Conservation (phyloP, 2,113 vertebrate genomes). For the Noctilio leporinus region DNA sequence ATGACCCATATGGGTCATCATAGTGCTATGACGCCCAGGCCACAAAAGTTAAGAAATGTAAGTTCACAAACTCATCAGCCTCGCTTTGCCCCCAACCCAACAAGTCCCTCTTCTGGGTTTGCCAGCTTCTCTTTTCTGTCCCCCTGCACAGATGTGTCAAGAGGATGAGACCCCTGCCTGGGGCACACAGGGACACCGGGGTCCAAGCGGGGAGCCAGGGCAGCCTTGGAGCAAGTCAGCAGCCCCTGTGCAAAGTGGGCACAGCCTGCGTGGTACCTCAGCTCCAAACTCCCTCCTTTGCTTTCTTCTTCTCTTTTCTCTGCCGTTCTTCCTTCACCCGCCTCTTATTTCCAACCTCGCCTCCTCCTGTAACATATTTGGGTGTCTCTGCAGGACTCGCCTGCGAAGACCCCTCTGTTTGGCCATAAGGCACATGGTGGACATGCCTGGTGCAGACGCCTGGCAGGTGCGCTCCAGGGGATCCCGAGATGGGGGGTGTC, state of each 20-base stretch:
- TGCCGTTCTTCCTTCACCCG: background rate
- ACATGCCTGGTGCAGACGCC: fast-evolving
- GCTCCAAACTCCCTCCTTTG: background rate
- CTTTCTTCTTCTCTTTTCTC: background rate
- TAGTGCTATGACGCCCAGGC: background rate
- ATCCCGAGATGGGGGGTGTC: background rate
- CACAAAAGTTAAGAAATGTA: background rate
- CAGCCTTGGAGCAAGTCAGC: fast-evolving
- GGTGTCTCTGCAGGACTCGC: background rate
- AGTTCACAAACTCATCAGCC: background rate
- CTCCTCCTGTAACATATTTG: background rate
- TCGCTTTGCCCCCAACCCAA: fast-evolving
- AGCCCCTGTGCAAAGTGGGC: fast-evolving
- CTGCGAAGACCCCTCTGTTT: fast-evolving
- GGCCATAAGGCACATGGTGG: background rate
- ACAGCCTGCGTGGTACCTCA: fast-evolving
- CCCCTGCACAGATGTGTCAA: fast-evolving
- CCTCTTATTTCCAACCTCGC: background rate
- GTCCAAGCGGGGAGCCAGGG: fast-evolving
- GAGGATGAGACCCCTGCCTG: fast-evolving
- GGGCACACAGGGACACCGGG: fast-evolving
- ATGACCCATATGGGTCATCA: background rate
- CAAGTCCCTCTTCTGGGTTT: background rate
- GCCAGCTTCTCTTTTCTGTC: background rate
- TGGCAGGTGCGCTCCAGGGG: background rate